Conservation (phyloP, 2,113 vertebrate genomes). For the Crotalus helleri region DNA sequence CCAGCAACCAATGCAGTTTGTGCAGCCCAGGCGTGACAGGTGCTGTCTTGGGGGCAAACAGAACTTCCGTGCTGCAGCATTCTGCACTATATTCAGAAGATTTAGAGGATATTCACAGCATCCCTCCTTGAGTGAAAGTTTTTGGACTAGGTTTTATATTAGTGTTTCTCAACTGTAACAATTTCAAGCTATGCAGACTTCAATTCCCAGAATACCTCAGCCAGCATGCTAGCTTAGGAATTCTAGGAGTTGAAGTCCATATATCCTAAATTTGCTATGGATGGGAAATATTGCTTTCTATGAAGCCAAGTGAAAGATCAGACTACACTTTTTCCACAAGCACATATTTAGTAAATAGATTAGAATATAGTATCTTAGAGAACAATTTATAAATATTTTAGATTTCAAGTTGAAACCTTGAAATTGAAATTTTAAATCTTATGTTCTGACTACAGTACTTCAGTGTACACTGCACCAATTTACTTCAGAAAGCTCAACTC, state of each 20-base stretch:
- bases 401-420: not conserved
- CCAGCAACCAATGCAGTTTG: not conserved
- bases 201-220: not conserved
- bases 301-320: not conserved
- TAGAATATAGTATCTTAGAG: not conserved
- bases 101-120: not conserved
- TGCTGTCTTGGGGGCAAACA: too few species aligned
- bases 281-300: not conserved
- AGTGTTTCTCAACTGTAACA: not conserved
- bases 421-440: not conserved
- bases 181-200: not conserved
- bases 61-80: not conserved
- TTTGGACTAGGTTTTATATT: not conserved
- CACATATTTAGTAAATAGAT: not conserved
- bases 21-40: not conserved
- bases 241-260: not conserved
- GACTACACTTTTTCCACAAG: not conserved
- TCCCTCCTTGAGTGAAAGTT: not conserved
- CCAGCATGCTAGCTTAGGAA: not conserved
- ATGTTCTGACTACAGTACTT: not conserved
- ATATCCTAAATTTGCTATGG: not conserved
- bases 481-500: not conserved
- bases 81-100: not conserved
- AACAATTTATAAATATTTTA: not conserved
- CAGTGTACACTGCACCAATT: not conserved